Percentiles rank a stretch among this genome's conserved stretches.
These are phyloP conservation scores for Yponomeuta plumbellus DNA, from an alignment of 2,888 invertebrate genomes.

Conservation along the genomic window DNA sequence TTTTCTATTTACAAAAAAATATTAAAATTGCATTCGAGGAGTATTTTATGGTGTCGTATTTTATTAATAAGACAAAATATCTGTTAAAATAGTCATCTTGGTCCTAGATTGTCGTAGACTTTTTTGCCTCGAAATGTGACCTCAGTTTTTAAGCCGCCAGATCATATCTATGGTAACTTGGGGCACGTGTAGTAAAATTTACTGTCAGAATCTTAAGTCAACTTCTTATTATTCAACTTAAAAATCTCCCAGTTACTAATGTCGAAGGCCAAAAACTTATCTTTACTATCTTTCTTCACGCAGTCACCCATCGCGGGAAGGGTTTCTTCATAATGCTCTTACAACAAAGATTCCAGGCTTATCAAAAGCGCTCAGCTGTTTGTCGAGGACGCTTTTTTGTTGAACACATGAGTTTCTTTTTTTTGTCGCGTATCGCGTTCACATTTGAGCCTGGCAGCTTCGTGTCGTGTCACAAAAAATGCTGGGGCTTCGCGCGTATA, in stretches of 20 bases:
- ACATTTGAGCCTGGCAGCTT: constrained; percentile 26
- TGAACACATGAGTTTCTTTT: constrained; percentile 43
- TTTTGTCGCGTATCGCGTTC: constrained; percentile 34
- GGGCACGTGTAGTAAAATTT: no score
- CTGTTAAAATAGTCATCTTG: no score
- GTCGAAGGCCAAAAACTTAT: neutral
- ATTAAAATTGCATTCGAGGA: no score
- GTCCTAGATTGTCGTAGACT: no score
- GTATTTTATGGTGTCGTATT: no score
- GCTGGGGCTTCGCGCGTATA: constrained; percentile 27
- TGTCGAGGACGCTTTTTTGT: constrained; percentile 48
- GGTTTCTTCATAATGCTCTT: neutral
- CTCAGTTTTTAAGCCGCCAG: no score
- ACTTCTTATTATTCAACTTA: neutral
- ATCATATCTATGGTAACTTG: no score
- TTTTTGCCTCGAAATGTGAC: no score
- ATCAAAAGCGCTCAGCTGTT: constrained; percentile 58
- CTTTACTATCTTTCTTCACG: neutral
- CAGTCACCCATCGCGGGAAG: constrained; percentile 12
- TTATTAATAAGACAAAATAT: no score
- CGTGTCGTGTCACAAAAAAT: constrained; percentile 53
- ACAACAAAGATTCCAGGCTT: constrained; percentile 28
- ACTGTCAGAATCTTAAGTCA: neutral
- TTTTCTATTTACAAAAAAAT: no score
- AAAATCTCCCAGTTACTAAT: neutral